Evolutionary conservation across 2,797 vertebrate genomes (phyloP), one percentile per base, ranked within the genome.

Genomic region (Eupleurogrammus muticus): DNA sequence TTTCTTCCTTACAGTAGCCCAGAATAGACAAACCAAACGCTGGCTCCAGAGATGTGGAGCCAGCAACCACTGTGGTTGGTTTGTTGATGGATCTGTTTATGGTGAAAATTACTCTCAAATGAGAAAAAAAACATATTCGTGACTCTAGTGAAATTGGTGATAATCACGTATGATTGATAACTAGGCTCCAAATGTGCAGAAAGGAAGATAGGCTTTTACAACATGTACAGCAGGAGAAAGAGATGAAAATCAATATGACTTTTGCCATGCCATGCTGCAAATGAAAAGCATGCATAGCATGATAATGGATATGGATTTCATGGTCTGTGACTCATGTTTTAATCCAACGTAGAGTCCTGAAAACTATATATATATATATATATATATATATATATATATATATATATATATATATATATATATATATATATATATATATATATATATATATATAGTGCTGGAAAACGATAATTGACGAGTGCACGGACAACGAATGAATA

Each of bases 251-350:
- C 90, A 75, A 93, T 93, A 79, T 4, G 34, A 56, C 58, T 85
- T 58, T 60, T 56, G 76, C 70, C 50, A 65, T 6, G 12, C 46
- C 42, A 16, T 35, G 17, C 66, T 76, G 77, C 75, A 87, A 88
- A 87, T 90, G 84, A 89, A 91, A 89, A 90, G 83, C 87, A 84
- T 58, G 84, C 86, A 70, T 50, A 65, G 75, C 66, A 79, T 24
- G 46, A 89, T 90, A 92, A 92, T 91, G 81, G 86, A 58, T 88
- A 92, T 93, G 70, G 91, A 93, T 93, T 90, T 89, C 58, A 81
- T 66, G 51, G 36, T 75, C 75, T 73, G 48, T 36, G 57, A 54
- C 72, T 91, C 75, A 75, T 89, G 87, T 86, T 91, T 89, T 87
- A 89, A 84, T 84, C 76, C 42, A 52, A 46, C 69, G 69, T 56